Base-by-base conservation (phyloP, 2,113 vertebrate genomes). In the Petrocephalus zakoni region DNA sequence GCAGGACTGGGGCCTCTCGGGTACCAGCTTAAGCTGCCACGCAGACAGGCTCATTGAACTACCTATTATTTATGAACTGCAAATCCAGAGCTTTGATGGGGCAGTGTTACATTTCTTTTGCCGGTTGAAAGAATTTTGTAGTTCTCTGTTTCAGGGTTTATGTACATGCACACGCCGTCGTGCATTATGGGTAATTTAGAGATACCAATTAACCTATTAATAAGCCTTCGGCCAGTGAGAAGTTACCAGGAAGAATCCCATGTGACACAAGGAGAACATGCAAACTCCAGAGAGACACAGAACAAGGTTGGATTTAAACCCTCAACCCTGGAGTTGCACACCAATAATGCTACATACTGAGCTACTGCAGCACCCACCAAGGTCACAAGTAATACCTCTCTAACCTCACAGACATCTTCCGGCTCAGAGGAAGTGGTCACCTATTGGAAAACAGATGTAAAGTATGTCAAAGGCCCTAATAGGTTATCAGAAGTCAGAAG, bases 21-120 rank as follows among this genome's bases (percentile, higher is more conserved):
- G 72, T 19, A 17, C 13, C 72, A 87, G 42, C 75, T 83, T 84
- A 25, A 61, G 42, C 78, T 84, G 37, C 37, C 55, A 61, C 78
- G 10, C 88, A n/a, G 53, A 56, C 68, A 29, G 51, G 51, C 19
- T 78, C 13, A 42, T 22, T 15, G 55, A 58, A 83, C 5, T 25
- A 2, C 42, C 51, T 85, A 8, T 85, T 88, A 85, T 42, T 88
- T 83, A 84, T 84, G 88, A 46, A 64, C 37, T 64, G 34, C 13
- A 51, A 75, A 52, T 4, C 56, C 21, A 81, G 51, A 11, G 46
- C 52, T 68, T 25, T 68, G 61, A 68, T 29, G 61, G 10, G 25
- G 61, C 2, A n/a, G 25, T 13, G n/a, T 68, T 68, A n/a, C 25
- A 68, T 68, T 10, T 64, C n/a, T 68, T 68, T 68, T 68, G 61